Percentiles rank a stretch among this genome's conserved stretches.
Conservation (phyloP, 2,888 invertebrate genomes). For the Caenorhabditis auriculariae region DNA sequence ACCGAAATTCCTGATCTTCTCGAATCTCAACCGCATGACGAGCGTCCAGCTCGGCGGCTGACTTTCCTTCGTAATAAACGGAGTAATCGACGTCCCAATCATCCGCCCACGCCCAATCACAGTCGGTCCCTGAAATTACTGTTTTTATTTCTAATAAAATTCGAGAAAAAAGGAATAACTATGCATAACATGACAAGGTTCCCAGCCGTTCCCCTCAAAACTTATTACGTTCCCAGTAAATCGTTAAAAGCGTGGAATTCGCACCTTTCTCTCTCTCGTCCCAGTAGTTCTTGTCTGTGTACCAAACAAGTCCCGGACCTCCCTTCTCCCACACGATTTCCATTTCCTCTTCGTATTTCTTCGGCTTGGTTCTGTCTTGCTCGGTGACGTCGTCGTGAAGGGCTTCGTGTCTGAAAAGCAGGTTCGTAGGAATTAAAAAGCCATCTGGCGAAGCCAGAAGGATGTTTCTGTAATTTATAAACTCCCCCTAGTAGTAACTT, state of each 20-base stretch:
- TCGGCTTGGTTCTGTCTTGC: constrained; percentile 63
- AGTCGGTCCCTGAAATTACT: constrained; percentile 34
- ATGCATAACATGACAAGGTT: too few relatives aligned
- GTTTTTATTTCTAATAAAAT: background rate
- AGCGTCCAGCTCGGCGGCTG: constrained; percentile 67
- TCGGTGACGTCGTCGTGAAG: constrained; percentile 66
- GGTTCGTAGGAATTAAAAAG: background rate
- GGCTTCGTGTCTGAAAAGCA: constrained; percentile 65
- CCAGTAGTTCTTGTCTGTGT: constrained; percentile 70
- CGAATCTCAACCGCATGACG: constrained; percentile 66
- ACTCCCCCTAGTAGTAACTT: too few relatives aligned
- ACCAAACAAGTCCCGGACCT: constrained; percentile 70
- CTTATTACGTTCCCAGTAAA: too few relatives aligned
- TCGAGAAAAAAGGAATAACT: too few relatives aligned
- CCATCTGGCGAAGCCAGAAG: too few relatives aligned
- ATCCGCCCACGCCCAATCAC: constrained; percentile 70
- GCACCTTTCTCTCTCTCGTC: constrained; percentile 64
- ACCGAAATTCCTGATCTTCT: constrained; percentile 62
- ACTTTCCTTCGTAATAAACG: constrained; percentile 66
- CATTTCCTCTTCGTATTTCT: constrained; percentile 48
- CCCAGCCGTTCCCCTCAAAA: too few relatives aligned
- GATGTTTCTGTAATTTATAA: background rate
- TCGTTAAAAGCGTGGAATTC: too few relatives aligned
- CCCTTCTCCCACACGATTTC: constrained; percentile 70
- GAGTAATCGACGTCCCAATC: constrained; percentile 71